Conservation (phyloP, 2,113 vertebrate genomes). For the Thunnus maccoyii region DNA sequence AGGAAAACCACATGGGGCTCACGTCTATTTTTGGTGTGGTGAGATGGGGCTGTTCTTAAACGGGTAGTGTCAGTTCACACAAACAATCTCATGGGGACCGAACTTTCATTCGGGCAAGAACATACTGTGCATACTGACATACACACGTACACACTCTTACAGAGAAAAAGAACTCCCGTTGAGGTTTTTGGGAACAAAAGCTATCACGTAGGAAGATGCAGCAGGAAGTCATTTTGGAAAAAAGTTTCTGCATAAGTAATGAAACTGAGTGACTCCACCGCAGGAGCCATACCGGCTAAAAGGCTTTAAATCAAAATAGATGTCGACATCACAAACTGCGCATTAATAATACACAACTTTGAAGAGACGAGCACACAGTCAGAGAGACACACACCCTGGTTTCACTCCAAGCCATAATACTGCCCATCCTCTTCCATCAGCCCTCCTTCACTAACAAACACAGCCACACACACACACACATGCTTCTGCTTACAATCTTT, state of each 20-base stretch:
- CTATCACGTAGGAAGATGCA: neutral
- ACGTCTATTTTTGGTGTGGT: slow-evolving; percentile 49
- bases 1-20: slow-evolving; percentile 66
- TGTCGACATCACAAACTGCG: neutral
- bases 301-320: slow-evolving; percentile 13
- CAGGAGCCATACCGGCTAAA: neutral
- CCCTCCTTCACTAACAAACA: slow-evolving; percentile 1
- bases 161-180: neutral
- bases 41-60: slow-evolving; percentile 1
- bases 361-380: neutral
- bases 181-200: neutral
- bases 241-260: neutral
- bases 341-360: slow-evolving; percentile 19
- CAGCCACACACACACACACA: too few relatives aligned
- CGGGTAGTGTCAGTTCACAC: slow-evolving; percentile 14
- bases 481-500: slow-evolving; percentile 1
- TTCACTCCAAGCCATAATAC: neutral
- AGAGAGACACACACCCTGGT: slow-evolving; percentile 9
- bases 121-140: neutral
- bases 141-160: neutral
- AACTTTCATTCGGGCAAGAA: neutral
- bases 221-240: neutral
- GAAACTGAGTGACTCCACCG: neutral
- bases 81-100: slow-evolving; percentile 8
- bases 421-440: neutral